A percentile compares a stretch with the other conserved stretches of the same genome.
Evolutionary conservation across 2,888 invertebrate genomes (phyloP).

Genomic region (Lycia hirtaria): DNA sequence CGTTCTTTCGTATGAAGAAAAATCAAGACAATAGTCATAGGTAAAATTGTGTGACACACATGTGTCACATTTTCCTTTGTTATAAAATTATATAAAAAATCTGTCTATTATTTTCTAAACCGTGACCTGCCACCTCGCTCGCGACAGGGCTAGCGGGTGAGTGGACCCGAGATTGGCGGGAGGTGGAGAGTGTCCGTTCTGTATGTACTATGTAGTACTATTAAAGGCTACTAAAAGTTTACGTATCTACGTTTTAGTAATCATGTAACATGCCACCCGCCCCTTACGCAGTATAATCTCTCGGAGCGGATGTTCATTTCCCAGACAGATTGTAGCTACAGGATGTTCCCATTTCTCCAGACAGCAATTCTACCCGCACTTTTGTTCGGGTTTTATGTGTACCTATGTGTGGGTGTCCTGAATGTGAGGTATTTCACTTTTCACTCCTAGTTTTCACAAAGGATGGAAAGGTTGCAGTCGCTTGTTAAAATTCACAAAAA

Average conservation of each 20-base stretch:
- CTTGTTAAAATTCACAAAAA: too few species aligned
- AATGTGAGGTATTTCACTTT: not conserved
- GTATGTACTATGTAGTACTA: not conserved
- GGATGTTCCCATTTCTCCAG: slow-evolving; percentile 39
- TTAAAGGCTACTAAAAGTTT: not conserved
- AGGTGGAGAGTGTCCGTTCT: too few species aligned
- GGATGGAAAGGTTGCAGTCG: too few species aligned
- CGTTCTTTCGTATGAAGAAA: too few species aligned
- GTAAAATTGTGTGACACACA: too few species aligned
- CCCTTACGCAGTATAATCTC: slow-evolving; percentile 35
- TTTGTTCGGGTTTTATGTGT: slow-evolving; percentile 19
- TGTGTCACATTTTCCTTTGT: not conserved
- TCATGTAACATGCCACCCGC: not conserved
- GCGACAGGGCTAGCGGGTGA: too few species aligned
- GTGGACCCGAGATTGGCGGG: too few species aligned
- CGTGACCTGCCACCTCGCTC: too few species aligned
- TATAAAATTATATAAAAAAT: too few species aligned
- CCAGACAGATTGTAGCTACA: slow-evolving; percentile 41
- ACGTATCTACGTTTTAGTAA: slow-evolving; percentile 6
- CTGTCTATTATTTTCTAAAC: too few species aligned
- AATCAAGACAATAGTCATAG: too few species aligned
- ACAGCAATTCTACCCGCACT: slow-evolving; percentile 21
- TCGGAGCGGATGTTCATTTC: slow-evolving; percentile 40
- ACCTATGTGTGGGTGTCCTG: not conserved
- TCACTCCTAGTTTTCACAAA: not conserved